Evolutionary conservation across 2,797 vertebrate species (phyloP).

Genomic region (Chelonia mydas): DNA sequence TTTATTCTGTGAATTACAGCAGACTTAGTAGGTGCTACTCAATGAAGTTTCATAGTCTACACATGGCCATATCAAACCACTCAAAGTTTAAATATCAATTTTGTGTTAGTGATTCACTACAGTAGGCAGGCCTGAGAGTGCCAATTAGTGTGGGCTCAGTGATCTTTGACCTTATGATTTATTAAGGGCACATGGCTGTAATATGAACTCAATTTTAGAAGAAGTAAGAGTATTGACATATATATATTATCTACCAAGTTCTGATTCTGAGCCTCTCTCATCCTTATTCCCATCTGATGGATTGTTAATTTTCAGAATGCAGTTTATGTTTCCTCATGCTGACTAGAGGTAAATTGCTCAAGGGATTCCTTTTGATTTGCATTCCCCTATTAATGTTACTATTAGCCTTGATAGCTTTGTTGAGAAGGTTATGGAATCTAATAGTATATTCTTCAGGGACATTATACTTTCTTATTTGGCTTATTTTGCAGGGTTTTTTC

Average conservation of each 20-base stretch:
- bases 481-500: constrained; percentile 62
- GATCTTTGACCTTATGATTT: constrained; percentile 57
- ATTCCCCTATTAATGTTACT: constrained; percentile 65
- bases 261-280: constrained; percentile 23
- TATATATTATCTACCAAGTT: constrained; percentile 23
- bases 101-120: constrained; percentile 33
- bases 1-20: background rate
- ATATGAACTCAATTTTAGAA: background rate
- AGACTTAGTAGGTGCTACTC: background rate
- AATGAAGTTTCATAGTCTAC: constrained; percentile 14
- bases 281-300: constrained; percentile 44
- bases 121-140: constrained; percentile 7
- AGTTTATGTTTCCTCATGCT: constrained; percentile 45
- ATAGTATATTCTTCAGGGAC: constrained; percentile 55
- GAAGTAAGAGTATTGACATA: background rate
- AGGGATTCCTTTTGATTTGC: constrained; percentile 72
- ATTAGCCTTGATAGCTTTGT: constrained; percentile 74
- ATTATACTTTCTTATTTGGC: constrained; percentile 45
- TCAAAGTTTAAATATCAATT: constrained; percentile 3
- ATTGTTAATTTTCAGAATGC: constrained; percentile 63
- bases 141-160: background rate
- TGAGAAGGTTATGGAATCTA: constrained; percentile 67
- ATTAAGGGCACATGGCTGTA: background rate
- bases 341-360: constrained; percentile 56
- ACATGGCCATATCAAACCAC: constrained; percentile 10